Evolutionary conservation across 2,888 invertebrate species (phyloP).

Genomic region (Himalopsyche japonica): DNA sequence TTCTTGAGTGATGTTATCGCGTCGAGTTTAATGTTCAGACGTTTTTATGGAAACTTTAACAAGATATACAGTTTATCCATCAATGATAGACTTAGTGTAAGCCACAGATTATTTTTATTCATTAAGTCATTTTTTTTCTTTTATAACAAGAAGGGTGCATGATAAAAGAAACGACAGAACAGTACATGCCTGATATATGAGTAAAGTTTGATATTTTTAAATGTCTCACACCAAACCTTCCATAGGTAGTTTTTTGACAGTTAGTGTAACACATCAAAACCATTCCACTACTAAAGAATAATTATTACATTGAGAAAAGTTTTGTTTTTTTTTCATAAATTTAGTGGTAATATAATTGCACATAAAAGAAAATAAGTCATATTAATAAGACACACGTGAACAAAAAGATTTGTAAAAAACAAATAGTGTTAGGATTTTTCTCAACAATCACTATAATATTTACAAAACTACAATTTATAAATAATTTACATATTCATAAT

Average conservation of each 20-base stretch:
- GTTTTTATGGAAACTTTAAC: no score
- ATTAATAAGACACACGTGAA: not conserved
- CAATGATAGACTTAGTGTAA: no score
- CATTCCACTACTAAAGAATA: not conserved
- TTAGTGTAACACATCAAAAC: not conserved
- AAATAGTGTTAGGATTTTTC: not conserved
- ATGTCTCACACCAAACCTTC: no score
- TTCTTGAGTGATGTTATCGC: no score
- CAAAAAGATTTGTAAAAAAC: not conserved
- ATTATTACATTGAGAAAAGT: not conserved
- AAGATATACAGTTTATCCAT: no score
- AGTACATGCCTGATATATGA: no score
- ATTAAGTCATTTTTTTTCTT: no score
- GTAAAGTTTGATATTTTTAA: no score
- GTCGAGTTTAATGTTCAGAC: no score
- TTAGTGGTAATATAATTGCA: not conserved
- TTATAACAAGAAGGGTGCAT: no score
- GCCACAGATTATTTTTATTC: no score
- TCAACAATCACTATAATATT: not conserved
- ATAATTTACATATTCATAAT: not conserved
- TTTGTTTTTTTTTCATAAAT: not conserved
- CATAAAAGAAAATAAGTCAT: not conserved
- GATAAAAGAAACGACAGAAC: no score
- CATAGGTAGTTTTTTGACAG: not conserved
- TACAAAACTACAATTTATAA: not conserved